Conservation (phyloP, 1,140 invertebrate genomes). For the Solenopsis invicta region DNA sequence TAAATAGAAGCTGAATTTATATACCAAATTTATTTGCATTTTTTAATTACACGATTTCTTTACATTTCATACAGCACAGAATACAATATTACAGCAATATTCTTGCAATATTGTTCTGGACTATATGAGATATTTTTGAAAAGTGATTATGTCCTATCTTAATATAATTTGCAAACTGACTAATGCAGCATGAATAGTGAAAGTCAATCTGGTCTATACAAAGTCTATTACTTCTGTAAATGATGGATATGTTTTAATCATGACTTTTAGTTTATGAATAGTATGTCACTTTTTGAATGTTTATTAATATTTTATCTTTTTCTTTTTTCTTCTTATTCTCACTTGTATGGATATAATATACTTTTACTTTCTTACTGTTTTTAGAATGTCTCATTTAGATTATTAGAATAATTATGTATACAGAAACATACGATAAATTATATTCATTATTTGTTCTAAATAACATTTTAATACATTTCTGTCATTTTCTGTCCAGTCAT, state of each 20-base stretch:
- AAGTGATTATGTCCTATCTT: conserved; percentile 35
- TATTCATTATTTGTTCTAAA: neutral
- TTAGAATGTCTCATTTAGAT: conserved; percentile 20
- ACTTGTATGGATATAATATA: conserved; percentile 22
- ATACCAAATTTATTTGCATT: conserved; percentile 25
- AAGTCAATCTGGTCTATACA: conserved; percentile 28
- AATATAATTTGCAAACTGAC: conserved; percentile 46
- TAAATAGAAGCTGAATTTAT: neutral
- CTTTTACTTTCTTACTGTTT: conserved; percentile 24
- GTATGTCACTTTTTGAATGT: conserved; percentile 31
- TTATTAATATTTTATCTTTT: neutral
- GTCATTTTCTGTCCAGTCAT: neutral
- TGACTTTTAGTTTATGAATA: conserved; percentile 31
- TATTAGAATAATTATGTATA: conserved; percentile 16
- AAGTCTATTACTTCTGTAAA: conserved; percentile 25
- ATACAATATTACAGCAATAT: no score
- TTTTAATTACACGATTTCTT: conserved; percentile 16
- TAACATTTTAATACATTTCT: conserved; percentile 30
- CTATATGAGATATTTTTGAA: neutral
- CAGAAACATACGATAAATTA: conserved; percentile 3
- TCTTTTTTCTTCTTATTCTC: conserved; percentile 18
- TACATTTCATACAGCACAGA: neutral
- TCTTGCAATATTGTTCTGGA: no score
- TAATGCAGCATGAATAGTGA: conserved; percentile 48
- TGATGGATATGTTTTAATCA: conserved; percentile 38